Evolutionary conservation across 1,140 invertebrate species (phyloP), one percentile per base, ranked within the genome.

Genomic region (Stegodyphus dumicola): DNA sequence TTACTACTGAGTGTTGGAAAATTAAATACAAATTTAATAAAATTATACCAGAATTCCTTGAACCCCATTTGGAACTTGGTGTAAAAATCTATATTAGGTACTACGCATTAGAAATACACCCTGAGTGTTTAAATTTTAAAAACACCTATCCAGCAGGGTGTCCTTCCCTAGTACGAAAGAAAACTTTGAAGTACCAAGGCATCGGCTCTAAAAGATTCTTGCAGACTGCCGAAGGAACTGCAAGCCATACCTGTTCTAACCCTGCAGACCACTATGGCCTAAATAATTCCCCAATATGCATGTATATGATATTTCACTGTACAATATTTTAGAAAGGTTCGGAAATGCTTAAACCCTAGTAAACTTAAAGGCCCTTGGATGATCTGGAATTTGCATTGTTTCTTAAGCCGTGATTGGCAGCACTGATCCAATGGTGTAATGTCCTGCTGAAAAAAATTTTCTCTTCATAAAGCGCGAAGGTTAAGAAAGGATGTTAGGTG

Each of bases 11-110:
- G 33, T 33, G 33, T 33, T 33, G 33, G 33, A 33, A 33, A 33
- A 33, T 33, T 33, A 33, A 33, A 1, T 33, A 33, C 33, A 33
- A 33, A 33, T 33, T 33, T 33, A 33, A 3, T 33, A 33, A 33
- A 33, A 33, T 3, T 33, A 3, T 33, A 33, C 33, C 33, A 33
- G 3, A 33, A 11, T 49, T 53, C 88, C 56, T 64, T 77, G 81
- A 78, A 88, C 85, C 88, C 75, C 6, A n/a, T 6, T 6, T 7
- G 52, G 15, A 17, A 13, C 0, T 5, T 5, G 71, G 7, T 74
- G 13, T 51, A 52, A 6, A 73, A 15, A 5, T 51, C 13, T 18
- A 3, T 73, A n/a, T 49, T 52, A 6, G 5, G 7, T 7, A 13
- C 0, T 51, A 3, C 9, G 2, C 3, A 51, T 7, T 11, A 73